Conservation (phyloP, 2,797 vertebrate species). For the Brotogeris chrysoptera region DNA sequence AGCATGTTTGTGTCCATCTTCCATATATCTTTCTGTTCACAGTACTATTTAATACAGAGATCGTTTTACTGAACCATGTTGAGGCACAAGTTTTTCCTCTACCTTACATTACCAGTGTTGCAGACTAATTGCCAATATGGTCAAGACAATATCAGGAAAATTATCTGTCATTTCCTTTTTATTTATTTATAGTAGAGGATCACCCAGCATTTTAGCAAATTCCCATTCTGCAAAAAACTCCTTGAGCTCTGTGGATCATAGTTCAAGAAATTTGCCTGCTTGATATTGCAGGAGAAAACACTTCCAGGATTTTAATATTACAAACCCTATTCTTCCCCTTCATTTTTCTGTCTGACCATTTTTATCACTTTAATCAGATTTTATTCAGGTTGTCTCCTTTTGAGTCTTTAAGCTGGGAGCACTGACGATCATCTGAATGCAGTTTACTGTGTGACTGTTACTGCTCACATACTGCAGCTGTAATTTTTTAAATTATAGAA, state of each 20-base stretch:
- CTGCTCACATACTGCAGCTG: neutral
- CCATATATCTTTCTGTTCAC: neutral
- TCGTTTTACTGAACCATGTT: neutral
- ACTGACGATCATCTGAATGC: neutral
- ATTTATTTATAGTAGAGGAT: neutral
- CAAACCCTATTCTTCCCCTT: neutral
- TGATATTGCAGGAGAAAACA: neutral
- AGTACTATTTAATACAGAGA: neutral
- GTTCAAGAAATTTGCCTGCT: neutral
- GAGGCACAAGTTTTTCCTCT: neutral
- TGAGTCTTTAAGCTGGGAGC: slow-evolving; percentile 14
- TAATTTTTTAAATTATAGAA: slow-evolving; percentile 55
- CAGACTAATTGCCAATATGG: neutral
- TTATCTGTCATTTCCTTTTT: neutral
- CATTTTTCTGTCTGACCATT: slow-evolving; percentile 28
- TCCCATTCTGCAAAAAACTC: neutral
- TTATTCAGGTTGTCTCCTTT: slow-evolving; percentile 39
- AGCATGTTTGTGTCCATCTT: neutral
- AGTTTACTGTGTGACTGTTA: slow-evolving; percentile 27
- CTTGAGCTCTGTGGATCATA: neutral
- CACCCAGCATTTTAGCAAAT: neutral
- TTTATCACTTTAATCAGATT: slow-evolving; percentile 39
- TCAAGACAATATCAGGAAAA: neutral
- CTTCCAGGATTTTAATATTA: neutral
- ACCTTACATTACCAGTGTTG: neutral